phyloP scores from a whole-genome alignment of 2,113 vertebrate genomes.

The Petaurus breviceps region DNA sequence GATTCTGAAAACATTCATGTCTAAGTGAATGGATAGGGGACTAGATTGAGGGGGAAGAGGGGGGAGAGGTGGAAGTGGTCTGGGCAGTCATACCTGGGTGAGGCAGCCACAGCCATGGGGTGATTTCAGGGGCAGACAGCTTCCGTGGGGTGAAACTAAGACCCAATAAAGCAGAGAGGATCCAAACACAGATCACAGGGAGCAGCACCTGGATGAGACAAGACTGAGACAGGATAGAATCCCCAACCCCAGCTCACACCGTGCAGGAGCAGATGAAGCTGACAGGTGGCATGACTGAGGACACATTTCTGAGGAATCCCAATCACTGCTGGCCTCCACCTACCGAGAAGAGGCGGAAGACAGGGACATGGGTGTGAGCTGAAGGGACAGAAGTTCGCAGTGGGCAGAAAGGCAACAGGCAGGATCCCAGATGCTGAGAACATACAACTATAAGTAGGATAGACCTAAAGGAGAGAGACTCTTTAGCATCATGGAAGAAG shows the following conservation, averaged over 20 bases:
- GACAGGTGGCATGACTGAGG: neutral
- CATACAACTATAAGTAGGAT: constrained; percentile 84
- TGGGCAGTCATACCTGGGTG: constrained; percentile 81
- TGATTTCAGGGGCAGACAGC: constrained; percentile 36
- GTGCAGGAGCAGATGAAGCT: neutral
- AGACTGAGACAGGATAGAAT: neutral
- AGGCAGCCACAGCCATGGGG: constrained; percentile 86
- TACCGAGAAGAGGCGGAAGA: constrained; percentile 87
- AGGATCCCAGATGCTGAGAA: constrained; percentile 88
- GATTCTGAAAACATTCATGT: neutral
- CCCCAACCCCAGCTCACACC: neutral
- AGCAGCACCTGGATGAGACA: constrained; percentile 84
- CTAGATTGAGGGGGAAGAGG: neutral
- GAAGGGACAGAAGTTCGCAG: constrained; percentile 29
- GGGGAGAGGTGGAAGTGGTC: neutral
- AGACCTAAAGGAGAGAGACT: constrained; percentile 79
- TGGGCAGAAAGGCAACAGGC: constrained; percentile 72
- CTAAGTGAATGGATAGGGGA: neutral
- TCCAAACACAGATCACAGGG: constrained; percentile 83
- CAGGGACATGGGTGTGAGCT: constrained; percentile 50
- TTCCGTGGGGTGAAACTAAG: constrained; percentile 63
- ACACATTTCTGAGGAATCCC: neutral
- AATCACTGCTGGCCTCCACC: neutral
- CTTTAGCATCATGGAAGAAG: neutral
- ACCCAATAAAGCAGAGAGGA: constrained; percentile 80